phyloP scores from a whole-genome alignment of 2,113 vertebrate genomes.

The Pseudorhombus dupliciocellatus region DNA sequence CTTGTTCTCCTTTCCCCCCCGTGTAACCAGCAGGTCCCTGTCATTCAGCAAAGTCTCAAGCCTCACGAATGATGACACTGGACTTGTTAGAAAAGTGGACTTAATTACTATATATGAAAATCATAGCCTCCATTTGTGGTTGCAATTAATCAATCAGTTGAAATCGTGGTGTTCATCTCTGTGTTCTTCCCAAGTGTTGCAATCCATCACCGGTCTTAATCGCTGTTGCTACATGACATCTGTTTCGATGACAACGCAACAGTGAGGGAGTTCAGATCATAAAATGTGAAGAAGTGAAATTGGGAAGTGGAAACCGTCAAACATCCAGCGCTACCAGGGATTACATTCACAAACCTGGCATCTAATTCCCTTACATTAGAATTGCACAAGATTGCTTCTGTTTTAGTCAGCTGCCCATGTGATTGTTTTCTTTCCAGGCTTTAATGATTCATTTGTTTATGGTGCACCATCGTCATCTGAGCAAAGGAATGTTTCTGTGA shows the following conservation, averaged over 20 bases:
- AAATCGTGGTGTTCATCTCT: not conserved
- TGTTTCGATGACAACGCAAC: conserved; percentile 10
- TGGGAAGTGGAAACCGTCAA: conserved; percentile 46
- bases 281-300: conserved; percentile 59
- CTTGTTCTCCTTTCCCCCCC: conserved; percentile 1
- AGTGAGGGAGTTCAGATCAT: conserved; percentile 2
- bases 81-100: not conserved
- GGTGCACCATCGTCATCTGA: not conserved
- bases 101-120: not conserved
- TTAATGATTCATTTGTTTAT: not conserved
- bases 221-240: conserved; percentile 10
- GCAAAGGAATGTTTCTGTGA: conserved; percentile 1
- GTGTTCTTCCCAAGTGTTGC: conserved; percentile 17
- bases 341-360: not conserved
- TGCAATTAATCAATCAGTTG: not conserved
- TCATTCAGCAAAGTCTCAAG: not conserved
- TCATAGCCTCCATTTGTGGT: not conserved
- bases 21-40: conserved; percentile 1
- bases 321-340: not conserved
- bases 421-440: not conserved
- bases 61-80: not conserved
- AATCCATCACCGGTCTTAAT: conserved; percentile 40
- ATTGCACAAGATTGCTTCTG: not conserved
- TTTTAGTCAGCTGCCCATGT: not conserved
- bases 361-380: not conserved